Percentiles rank a stretch among this genome's conserved stretches.
phyloP scores from a whole-genome alignment of 2,888 invertebrate species.

The Meandrusa payeni region DNA sequence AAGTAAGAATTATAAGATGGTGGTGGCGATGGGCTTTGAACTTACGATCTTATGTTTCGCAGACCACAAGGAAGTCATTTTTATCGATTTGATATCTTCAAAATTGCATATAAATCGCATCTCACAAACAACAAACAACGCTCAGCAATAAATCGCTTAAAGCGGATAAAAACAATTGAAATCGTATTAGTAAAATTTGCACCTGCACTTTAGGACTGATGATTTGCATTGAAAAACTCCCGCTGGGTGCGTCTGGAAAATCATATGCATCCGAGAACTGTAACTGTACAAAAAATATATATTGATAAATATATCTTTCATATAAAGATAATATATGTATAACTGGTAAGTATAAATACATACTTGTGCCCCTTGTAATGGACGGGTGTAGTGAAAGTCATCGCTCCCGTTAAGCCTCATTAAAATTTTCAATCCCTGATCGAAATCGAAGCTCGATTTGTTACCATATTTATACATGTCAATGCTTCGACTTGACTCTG shows the following conservation, averaged over 20 bases:
- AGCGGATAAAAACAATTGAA: too few relatives aligned
- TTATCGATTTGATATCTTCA: too few relatives aligned
- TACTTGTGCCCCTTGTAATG: constrained; percentile 74
- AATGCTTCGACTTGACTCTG: constrained; percentile 37
- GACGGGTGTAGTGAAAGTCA: constrained; percentile 72
- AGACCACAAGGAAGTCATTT: too few relatives aligned
- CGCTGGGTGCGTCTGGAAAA: constrained; percentile 80
- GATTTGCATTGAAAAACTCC: constrained; percentile 71
- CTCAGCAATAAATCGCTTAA: too few relatives aligned
- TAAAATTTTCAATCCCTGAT: constrained; percentile 64
- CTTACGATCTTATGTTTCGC: too few relatives aligned
- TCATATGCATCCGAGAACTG: constrained; percentile 79
- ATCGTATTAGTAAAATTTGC: too few relatives aligned
- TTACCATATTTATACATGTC: constrained; percentile 69
- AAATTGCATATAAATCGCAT: too few relatives aligned
- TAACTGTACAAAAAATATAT: constrained; percentile 47
- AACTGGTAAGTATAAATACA: constrained; percentile 10
- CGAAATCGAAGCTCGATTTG: constrained; percentile 64
- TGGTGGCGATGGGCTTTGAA: too few relatives aligned
- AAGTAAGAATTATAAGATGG: too few relatives aligned
- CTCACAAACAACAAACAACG: too few relatives aligned
- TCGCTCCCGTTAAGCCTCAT: constrained; percentile 61
- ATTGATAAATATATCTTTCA: too few relatives aligned
- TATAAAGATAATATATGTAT: too few relatives aligned
- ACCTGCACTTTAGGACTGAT: constrained; percentile 65